Evolutionary conservation across 2,797 vertebrate genomes (phyloP).

Genomic region (Semaprochilodus insignis): DNA sequence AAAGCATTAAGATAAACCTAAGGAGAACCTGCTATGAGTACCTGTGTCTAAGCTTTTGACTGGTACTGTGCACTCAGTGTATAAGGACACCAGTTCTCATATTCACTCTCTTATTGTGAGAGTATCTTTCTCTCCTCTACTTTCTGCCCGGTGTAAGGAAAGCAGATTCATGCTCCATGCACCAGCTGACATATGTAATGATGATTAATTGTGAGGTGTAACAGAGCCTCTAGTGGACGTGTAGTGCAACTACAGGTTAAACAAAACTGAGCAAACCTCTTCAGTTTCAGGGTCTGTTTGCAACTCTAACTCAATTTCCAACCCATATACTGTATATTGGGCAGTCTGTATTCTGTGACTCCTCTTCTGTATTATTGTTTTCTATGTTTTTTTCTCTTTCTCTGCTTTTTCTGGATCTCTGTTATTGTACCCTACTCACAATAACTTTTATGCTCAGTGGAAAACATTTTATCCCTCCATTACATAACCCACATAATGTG

Average conservation of each 20-base stretch:
- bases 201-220: slow-evolving; percentile 8
- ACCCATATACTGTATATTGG: background rate
- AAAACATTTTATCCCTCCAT: slow-evolving; percentile 7
- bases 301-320: background rate
- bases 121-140: background rate
- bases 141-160: background rate
- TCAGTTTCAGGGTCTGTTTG: background rate
- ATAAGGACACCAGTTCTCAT: background rate
- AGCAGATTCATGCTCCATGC: background rate
- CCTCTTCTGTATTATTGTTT: no score
- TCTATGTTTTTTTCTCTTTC: background rate
- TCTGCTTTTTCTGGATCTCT: background rate
- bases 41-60: no score
- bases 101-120: background rate
- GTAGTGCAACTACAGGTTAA: background rate
- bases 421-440: background rate
- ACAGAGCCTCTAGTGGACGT: background rate
- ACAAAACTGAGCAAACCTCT: background rate
- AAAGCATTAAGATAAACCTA: no score
- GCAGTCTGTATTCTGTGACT: background rate
- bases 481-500: slow-evolving; percentile 37
- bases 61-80: background rate
- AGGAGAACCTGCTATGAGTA: no score
- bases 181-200: background rate
- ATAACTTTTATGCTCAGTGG: background rate